Conservation (phyloP, 2,888 invertebrate genomes). For the Trachelus tabidus region DNA sequence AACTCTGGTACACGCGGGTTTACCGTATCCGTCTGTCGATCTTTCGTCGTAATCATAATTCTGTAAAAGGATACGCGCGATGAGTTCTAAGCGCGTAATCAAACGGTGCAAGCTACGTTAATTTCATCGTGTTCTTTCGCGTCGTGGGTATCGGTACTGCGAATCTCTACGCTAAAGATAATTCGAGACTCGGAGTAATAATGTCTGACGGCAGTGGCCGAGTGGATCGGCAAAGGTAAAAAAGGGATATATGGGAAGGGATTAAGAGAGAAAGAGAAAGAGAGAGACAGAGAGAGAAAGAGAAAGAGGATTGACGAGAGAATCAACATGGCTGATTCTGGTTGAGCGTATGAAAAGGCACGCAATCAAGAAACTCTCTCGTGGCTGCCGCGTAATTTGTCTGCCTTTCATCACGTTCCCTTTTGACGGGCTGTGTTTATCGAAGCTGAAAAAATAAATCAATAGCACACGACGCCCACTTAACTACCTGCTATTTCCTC, state of each 20-base stretch:
- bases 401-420: constrained; percentile 14
- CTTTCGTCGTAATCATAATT: not conserved
- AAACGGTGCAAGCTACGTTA: not conserved
- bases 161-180: not conserved
- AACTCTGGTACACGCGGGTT: not conserved
- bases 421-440: constrained; percentile 36
- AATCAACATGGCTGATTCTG: not conserved
- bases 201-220: not conserved
- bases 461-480: not conserved
- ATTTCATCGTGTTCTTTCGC: not conserved
- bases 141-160: not conserved
- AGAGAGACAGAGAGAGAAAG: no score
- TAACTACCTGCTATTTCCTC: not conserved
- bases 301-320: not conserved
- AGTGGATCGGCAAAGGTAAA: not conserved
- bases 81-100: not conserved
- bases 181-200: not conserved
- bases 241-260: not conserved
- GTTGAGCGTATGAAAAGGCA: constrained; percentile 23
- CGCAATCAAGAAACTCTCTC: constrained; percentile 36
- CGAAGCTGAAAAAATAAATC: constrained; percentile 35
- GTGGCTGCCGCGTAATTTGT: constrained; percentile 38
- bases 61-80: not conserved
- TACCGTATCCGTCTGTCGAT: not conserved
- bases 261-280: not conserved